A percentile compares a stretch with the other conserved stretches of the same genome.
phyloP scores from a whole-genome alignment of 2,888 invertebrate genomes.

The Rugalucina vietnamica region DNA sequence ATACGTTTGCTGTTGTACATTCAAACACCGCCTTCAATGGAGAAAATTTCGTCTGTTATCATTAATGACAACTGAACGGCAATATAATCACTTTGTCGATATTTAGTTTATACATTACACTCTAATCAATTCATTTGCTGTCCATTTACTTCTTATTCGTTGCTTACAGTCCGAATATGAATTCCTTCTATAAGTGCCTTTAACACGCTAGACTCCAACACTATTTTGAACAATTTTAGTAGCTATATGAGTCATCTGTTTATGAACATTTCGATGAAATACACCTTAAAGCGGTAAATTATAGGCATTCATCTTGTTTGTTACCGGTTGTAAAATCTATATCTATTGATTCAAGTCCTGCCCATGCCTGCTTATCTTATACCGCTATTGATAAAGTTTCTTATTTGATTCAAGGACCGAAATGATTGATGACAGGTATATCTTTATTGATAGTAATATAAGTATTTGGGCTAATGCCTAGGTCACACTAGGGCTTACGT shows the following conservation, averaged over 20 bases:
- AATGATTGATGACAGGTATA: conserved; percentile 7
- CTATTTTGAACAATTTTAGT: too few species aligned
- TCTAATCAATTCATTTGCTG: too few species aligned
- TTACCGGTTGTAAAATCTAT: neutral
- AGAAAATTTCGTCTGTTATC: neutral
- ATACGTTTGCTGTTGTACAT: neutral
- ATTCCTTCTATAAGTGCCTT: too few species aligned
- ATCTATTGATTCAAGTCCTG: neutral
- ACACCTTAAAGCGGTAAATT: neutral
- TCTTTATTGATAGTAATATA: neutral
- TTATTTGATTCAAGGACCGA: neutral
- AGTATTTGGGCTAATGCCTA: too few species aligned
- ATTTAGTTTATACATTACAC: too few species aligned
- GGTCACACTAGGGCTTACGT: too few species aligned
- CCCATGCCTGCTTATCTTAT: neutral
- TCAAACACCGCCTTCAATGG: neutral
- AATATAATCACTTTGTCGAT: neutral
- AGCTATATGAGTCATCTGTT: too few species aligned
- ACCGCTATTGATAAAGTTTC: neutral
- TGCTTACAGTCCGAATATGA: too few species aligned
- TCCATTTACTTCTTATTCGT: too few species aligned
- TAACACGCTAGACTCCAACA: too few species aligned
- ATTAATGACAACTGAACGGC: neutral
- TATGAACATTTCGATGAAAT: too few species aligned
- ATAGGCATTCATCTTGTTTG: conserved; percentile 5